Evolutionary conservation across 2,888 invertebrate species (phyloP).

Genomic region (Hypomecis punctinalis): DNA sequence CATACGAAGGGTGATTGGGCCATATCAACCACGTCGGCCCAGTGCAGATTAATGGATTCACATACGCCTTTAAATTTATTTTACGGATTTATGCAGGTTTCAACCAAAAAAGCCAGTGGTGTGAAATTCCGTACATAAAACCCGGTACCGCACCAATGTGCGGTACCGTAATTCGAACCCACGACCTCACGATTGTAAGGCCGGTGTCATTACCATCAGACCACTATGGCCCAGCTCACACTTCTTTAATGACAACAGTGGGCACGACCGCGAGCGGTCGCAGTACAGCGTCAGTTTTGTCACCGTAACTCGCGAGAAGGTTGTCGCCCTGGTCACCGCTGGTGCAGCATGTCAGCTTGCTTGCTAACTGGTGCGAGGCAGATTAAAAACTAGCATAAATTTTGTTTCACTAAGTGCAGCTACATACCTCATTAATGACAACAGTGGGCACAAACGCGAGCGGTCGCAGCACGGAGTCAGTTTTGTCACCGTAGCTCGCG

Average conservation of each 20-base stretch:
- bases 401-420: background rate
- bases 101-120: too few relatives aligned
- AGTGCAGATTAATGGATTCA: too few relatives aligned
- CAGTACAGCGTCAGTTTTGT: constrained; percentile 81
- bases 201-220: too few relatives aligned
- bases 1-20: too few relatives aligned
- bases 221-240: constrained; percentile 63
- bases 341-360: constrained; percentile 66
- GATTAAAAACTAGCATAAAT: too few relatives aligned
- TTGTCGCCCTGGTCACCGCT: constrained; percentile 62
- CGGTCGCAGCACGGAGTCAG: constrained; percentile 80
- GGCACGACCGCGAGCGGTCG: constrained; percentile 87
- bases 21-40: too few relatives aligned
- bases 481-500: constrained; percentile 83
- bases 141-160: too few relatives aligned
- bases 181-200: too few relatives aligned
- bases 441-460: constrained; percentile 88
- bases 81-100: too few relatives aligned
- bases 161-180: too few relatives aligned
- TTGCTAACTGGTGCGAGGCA: constrained; percentile 66
- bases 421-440: constrained; percentile 77
- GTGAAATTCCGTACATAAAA: too few relatives aligned
- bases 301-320: constrained; percentile 82
- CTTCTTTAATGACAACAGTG: constrained; percentile 87
- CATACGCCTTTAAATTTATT: too few relatives aligned